phyloP scores from a whole-genome alignment of 2,797 vertebrate species.

The Myotis daubentonii region DNA sequence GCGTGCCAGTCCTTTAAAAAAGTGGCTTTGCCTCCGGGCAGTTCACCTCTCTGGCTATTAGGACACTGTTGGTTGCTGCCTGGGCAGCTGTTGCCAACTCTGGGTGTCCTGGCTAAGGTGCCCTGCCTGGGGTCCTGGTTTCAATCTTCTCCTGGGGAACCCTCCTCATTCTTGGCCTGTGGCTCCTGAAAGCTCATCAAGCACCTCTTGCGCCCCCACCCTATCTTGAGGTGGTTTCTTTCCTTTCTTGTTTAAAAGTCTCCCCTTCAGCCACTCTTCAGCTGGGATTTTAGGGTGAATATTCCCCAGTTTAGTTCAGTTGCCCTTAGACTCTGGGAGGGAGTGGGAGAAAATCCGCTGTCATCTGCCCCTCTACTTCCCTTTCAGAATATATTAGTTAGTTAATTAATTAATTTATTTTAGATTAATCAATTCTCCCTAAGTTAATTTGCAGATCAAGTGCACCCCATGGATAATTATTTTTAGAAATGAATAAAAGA shows the following conservation, averaged over 20 bases:
- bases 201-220: neutral
- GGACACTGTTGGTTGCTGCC: neutral
- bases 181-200: neutral
- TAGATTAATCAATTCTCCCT: neutral
- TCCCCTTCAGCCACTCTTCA: neutral
- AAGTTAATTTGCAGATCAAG: neutral
- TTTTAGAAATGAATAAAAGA: conserved; percentile 38
- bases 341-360: neutral
- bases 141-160: neutral
- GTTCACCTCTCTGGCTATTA: neutral
- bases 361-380: neutral
- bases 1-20: neutral
- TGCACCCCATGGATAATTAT: neutral
- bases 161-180: neutral
- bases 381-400: neutral
- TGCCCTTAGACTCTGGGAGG: neutral
- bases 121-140: neutral
- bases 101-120: neutral
- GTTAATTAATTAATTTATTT: neutral
- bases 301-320: neutral
- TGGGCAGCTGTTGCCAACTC: neutral
- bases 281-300: neutral
- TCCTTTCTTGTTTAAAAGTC: neutral
- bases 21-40: neutral
- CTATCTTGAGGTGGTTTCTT: neutral